These are phyloP conservation scores for Rhopalosiphum maidis DNA, from an alignment of 1,140 invertebrate species.

Conservation along the genomic window DNA sequence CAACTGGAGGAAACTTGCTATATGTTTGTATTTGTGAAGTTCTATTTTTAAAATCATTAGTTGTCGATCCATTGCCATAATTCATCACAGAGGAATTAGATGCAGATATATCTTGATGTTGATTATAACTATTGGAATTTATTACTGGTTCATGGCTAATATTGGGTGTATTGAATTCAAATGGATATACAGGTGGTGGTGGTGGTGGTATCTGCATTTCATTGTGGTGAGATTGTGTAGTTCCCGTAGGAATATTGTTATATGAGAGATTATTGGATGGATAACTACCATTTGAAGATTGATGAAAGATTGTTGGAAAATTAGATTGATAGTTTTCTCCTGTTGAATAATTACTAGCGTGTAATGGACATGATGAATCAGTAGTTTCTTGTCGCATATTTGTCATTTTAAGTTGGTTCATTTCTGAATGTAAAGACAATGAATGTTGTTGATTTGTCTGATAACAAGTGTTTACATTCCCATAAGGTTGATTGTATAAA, in stretches of 20 bases:
- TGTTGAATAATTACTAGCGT: constrained; percentile 36
- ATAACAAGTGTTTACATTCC: constrained; percentile 46
- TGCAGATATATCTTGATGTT: constrained; percentile 31
- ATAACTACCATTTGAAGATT: constrained; percentile 28
- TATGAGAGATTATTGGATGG: constrained; percentile 28
- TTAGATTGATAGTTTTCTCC: constrained; percentile 45
- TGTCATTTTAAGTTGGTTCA: constrained; percentile 54
- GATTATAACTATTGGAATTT: constrained; percentile 40
- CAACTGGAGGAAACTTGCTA: constrained; percentile 39
- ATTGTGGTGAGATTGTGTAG: constrained; percentile 42
- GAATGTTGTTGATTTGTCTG: constrained; percentile 43
- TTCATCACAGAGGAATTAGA: constrained; percentile 24
- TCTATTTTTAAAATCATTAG: constrained; percentile 49
- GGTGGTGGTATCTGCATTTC: constrained; percentile 42
- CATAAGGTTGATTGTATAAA: constrained; percentile 47
- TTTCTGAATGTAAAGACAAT: constrained; percentile 49
- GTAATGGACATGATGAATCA: constrained; percentile 29
- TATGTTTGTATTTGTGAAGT: constrained; percentile 44
- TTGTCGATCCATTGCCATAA: constrained; percentile 39
- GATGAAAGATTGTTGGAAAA: constrained; percentile 50
- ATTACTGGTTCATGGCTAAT: constrained; percentile 22
- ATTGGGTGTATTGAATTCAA: constrained; percentile 25
- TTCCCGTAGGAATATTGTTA: constrained; percentile 37
- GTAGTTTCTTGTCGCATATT: constrained; percentile 43
- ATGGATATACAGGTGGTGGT: constrained; percentile 24